Evolutionary conservation across 2,113 vertebrate genomes (phyloP), one percentile per base, ranked within the genome.

Genomic region (Scomber scombrus): DNA sequence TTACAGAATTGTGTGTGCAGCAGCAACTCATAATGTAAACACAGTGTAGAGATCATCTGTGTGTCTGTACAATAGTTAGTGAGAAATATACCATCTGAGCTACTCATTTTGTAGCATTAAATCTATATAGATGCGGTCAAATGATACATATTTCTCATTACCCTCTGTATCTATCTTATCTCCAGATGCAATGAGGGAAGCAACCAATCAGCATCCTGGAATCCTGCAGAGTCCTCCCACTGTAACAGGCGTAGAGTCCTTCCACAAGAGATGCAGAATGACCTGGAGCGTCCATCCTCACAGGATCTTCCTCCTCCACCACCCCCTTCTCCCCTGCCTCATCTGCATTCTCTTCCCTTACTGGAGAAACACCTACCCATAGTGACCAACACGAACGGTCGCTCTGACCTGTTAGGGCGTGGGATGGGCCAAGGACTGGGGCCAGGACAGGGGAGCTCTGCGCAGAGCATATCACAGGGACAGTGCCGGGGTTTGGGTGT

Each of bases 371-470:
- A 95, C 49, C 78, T 94, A 60, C 94, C 95, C 0, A 91, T 95
- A 23, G 94, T 95, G 5, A 86, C 96, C 88, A 94, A 96, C 0
- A 96, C 96, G 19, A 99, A 99, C 0, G 97, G 98, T 12, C 98
- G 96, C 68, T 94, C 97, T 0, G 96, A 98, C 75, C 85, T 96
- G 18, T 85, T 96, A n/a, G 93, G 86, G 1, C 61, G 90, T 21
- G 72, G 11, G 2, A n/a, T 85, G 62, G 45, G 71, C 23, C 85
- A 76, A 62, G 85, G 70, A 50, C 18, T 71, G 8, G 88, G 86
- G 11, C 34, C 55, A 9, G 85, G 85, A 3, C 84, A 60, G 49
- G 85, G 83, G 11, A 57, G 56, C 40, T 81, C 90, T 0, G 80
- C 75, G 50, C 87, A 80, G 46, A 75, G 69, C 3, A 3, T 68